Evolutionary conservation across 2,113 vertebrate species (phyloP).

Genomic region (Osmerus mordax): DNA sequence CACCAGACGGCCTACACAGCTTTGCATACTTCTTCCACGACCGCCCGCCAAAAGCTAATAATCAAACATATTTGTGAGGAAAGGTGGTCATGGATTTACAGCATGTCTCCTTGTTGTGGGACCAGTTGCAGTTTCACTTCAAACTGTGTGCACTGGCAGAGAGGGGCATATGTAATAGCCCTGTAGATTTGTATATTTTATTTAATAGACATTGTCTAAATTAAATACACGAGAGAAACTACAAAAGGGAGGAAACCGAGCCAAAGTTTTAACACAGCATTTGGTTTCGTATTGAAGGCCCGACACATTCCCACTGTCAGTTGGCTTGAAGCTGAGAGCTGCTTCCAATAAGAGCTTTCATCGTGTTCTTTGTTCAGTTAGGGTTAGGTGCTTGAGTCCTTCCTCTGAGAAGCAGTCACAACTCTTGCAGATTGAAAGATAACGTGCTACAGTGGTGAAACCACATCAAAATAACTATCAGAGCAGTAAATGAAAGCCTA

Average conservation of each 20-base stretch:
- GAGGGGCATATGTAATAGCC: slow-evolving; percentile 36
- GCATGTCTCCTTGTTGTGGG: slow-evolving; percentile 13
- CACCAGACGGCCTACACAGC: slow-evolving; percentile 36
- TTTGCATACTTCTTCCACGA: slow-evolving; percentile 27
- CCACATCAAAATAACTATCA: slow-evolving; percentile 48
- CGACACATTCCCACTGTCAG: slow-evolving; percentile 47
- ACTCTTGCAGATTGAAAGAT: slow-evolving; percentile 49
- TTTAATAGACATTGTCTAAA: slow-evolving; percentile 26
- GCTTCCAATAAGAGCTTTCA: slow-evolving; percentile 60
- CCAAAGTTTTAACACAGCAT: slow-evolving; percentile 42
- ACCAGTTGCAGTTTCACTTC: slow-evolving; percentile 27
- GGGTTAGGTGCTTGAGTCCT: slow-evolving; percentile 49
- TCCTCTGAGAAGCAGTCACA: slow-evolving; percentile 41
- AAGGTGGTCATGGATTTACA: slow-evolving; percentile 38
- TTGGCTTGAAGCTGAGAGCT: slow-evolving; percentile 37
- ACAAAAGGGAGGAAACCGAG: slow-evolving; percentile 31
- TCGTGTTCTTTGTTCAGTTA: slow-evolving; percentile 43
- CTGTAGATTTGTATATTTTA: slow-evolving; percentile 10
- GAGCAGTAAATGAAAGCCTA: slow-evolving; percentile 34
- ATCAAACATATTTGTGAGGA: slow-evolving; percentile 50
- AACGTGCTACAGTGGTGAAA: slow-evolving; percentile 45
- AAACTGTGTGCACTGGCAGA: slow-evolving; percentile 14
- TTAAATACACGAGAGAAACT: slow-evolving; percentile 41
- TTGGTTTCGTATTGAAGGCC: slow-evolving; percentile 43
- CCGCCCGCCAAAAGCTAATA: slow-evolving; percentile 45